These are phyloP conservation scores for Melanotaenia duboulayi DNA, from an alignment of 2,113 vertebrate species.

Conservation along the genomic window DNA sequence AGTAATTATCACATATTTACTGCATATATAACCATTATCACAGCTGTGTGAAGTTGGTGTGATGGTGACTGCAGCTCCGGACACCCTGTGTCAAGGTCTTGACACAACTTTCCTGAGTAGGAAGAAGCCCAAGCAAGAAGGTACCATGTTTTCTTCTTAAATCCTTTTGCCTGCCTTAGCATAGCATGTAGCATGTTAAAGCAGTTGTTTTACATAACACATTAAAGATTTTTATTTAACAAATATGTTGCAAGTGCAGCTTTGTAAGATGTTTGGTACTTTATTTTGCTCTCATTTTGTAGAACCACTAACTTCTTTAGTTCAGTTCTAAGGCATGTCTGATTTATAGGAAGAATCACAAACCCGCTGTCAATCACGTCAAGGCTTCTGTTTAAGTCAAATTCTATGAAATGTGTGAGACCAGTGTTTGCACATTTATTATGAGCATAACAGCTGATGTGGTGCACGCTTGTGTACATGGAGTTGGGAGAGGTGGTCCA, in stretches of 20 bases:
- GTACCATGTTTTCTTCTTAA: neutral
- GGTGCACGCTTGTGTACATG: neutral
- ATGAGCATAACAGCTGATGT: neutral
- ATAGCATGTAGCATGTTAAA: too few relatives aligned
- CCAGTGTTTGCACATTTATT: too few relatives aligned
- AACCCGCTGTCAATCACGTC: too few relatives aligned
- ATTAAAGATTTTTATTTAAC: too few relatives aligned
- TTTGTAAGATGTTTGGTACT: too few relatives aligned
- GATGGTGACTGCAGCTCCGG: neutral
- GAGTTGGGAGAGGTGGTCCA: neutral
- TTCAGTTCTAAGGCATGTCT: too few relatives aligned
- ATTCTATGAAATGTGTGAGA: too few relatives aligned
- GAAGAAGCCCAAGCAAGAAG: slow-evolving; percentile 12
- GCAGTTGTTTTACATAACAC: too few relatives aligned
- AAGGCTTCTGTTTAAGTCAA: neutral
- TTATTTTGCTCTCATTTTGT: too few relatives aligned
- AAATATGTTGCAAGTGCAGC: too few relatives aligned
- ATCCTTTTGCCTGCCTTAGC: too few relatives aligned
- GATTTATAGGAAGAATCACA: neutral
- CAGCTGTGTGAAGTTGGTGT: neutral
- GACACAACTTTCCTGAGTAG: slow-evolving; percentile 7
- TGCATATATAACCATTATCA: neutral
- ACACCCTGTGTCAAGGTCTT: neutral
- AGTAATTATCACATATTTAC: neutral
- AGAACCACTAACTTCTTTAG: too few relatives aligned